A percentile compares a stretch with the other conserved stretches of the same genome.
Evolutionary conservation across 2,113 vertebrate species (phyloP).

Genomic region (Antigone vipio): DNA sequence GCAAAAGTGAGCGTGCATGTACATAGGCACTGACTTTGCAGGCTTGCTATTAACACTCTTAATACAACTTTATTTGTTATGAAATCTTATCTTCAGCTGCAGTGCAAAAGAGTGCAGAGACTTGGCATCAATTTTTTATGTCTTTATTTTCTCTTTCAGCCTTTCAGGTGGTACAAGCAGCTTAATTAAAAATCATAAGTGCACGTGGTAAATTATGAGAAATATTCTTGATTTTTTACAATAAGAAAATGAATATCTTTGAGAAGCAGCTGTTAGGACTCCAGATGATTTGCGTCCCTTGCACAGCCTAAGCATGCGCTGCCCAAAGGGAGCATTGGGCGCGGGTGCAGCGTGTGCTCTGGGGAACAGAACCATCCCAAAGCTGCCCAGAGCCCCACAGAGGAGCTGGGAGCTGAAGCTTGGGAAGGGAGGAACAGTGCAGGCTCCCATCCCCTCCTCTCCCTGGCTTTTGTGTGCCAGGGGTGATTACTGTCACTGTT

Average conservation of each 20-base stretch:
- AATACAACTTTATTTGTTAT: not conserved
- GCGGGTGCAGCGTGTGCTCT: not conserved
- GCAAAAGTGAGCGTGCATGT: not conserved
- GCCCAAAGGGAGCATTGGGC: accelerated
- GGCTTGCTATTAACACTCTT: not conserved
- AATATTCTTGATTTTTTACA: not conserved
- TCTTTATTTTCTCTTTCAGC: not conserved
- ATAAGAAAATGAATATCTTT: not conserved
- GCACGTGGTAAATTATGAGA: not conserved
- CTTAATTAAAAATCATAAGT: not conserved
- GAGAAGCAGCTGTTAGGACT: not conserved
- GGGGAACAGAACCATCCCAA: not conserved
- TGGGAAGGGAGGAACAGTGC: not conserved
- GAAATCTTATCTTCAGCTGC: not conserved
- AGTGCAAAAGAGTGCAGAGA: not conserved
- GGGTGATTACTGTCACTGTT: not conserved
- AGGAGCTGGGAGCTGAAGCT: not conserved
- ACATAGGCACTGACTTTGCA: not conserved
- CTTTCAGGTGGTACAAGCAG: not conserved
- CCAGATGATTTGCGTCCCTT: not conserved
- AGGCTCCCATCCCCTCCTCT: not conserved
- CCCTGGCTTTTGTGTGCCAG: not conserved
- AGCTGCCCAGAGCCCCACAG: not conserved
- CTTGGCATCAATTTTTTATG: not conserved
- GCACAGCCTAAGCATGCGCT: accelerated